Evolutionary conservation across 1,140 invertebrate species (phyloP).

Genomic region (Hypothenemus hampei): DNA sequence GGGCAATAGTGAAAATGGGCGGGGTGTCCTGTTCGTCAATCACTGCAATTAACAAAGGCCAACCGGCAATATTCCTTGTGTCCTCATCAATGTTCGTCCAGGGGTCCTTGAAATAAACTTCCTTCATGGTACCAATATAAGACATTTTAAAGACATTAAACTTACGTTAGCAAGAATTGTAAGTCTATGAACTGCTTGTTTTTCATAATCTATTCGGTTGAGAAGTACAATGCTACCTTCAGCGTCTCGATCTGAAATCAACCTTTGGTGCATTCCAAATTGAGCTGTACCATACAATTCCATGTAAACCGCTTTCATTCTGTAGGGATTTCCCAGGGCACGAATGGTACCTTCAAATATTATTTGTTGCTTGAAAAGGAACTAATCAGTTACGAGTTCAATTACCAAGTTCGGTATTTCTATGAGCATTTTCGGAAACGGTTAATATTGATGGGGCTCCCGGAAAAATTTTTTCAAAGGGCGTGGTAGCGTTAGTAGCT

Average conservation of each 20-base stretch:
- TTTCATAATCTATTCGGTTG: conserved; percentile 77
- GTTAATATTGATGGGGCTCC: conserved; percentile 73
- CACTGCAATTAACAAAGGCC: conserved; percentile 74
- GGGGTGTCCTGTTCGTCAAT: conserved; percentile 82
- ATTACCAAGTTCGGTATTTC: conserved; percentile 63
- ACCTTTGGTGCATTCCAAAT: conserved; percentile 71
- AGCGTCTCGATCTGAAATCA: conserved; percentile 65
- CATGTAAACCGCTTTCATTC: conserved; percentile 69
- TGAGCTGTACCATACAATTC: conserved; percentile 69
- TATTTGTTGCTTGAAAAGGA: neutral
- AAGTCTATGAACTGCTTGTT: conserved; percentile 75
- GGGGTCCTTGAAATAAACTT: conserved; percentile 60
- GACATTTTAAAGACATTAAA: neutral
- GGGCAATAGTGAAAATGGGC: conserved; percentile 75
- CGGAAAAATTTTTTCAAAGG: conserved; percentile 75
- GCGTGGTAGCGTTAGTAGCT: conserved; percentile 74
- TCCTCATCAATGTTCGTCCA: conserved; percentile 75
- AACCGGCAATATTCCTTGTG: conserved; percentile 76
- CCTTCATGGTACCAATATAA: neutral
- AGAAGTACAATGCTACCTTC: conserved; percentile 70
- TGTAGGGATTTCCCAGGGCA: conserved; percentile 69
- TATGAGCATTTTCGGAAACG: conserved; percentile 71
- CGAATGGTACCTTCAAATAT: conserved; percentile 60
- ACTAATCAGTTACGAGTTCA: neutral
- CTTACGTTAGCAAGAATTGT: conserved; percentile 77